These are phyloP conservation scores for Cassiopea xamachana DNA, from an alignment of 30 jellyfish, hydroid and myxozoan genomes.

Conservation along the genomic window DNA sequence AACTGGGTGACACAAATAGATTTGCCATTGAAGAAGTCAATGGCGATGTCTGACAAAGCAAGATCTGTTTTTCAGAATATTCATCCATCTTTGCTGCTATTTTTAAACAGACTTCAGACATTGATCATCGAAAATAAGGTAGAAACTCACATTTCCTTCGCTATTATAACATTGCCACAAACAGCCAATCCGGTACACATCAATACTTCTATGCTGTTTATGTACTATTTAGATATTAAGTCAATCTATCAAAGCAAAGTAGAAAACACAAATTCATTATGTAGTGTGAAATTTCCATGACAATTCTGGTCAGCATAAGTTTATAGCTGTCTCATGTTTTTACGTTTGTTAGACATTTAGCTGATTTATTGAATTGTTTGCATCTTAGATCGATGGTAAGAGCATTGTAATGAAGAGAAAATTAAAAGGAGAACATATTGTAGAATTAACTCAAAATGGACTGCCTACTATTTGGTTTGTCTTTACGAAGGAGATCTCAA, in stretches of 20 bases:
- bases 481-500: slow-evolving; percentile 76
- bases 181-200: no score
- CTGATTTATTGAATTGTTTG: no score
- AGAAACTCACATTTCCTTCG: not conserved
- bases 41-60: slow-evolving; percentile 52
- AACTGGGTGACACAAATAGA: slow-evolving; percentile 85
- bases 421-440: slow-evolving; percentile 13
- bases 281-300: no score
- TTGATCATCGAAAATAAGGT: slow-evolving; percentile 87
- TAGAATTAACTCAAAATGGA: slow-evolving; percentile 77
- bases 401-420: slow-evolving; percentile 69
- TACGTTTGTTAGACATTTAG: no score
- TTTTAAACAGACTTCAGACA: slow-evolving; percentile 84
- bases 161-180: no score
- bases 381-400: slow-evolving; percentile 43
- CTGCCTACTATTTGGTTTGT: slow-evolving; percentile 73
- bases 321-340: no score
- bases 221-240: no score
- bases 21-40: slow-evolving; percentile 73
- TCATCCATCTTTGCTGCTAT: slow-evolving; percentile 85
- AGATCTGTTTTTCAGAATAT: slow-evolving; percentile 73
- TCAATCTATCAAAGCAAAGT: no score
- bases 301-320: no score
- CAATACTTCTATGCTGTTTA: no score
- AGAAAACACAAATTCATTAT: no score